Evolutionary conservation across 2,888 invertebrate genomes (phyloP).

Genomic region (Trissoscelio sp.): DNA sequence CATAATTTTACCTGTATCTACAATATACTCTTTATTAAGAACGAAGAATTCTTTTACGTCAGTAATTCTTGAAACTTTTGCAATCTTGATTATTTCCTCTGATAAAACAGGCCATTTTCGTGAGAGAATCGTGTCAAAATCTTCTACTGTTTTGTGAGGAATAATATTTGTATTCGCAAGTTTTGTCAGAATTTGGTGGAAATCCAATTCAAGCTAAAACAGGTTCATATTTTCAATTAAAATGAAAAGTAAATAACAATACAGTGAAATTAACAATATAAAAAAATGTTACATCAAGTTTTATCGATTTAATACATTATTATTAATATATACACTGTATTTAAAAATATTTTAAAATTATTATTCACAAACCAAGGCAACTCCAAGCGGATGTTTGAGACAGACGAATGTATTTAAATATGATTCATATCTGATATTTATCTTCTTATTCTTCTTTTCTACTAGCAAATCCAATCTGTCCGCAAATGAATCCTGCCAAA

Average conservation of each 20-base stretch:
- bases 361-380: constrained; percentile 16
- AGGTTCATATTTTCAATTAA: not conserved
- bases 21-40: not conserved
- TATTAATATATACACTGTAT: constrained; percentile 2
- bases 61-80: constrained; percentile 3
- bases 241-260: not conserved
- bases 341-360: constrained; percentile 9
- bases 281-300: not conserved
- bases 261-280: not conserved
- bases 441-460: constrained; percentile 7
- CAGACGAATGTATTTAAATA: constrained; percentile 23
- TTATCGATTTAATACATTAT: not conserved
- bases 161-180: constrained; percentile 6
- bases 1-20: constrained; percentile 13
- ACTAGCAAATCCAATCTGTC: constrained; percentile 4
- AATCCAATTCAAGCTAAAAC: constrained; percentile 15
- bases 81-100: constrained; percentile 6
- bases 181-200: not conserved
- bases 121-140: constrained; percentile 10
- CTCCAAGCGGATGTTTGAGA: constrained; percentile 10
- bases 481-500: constrained; percentile 24
- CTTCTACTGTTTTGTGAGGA: constrained; percentile 7
- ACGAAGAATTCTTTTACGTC: constrained; percentile 23
- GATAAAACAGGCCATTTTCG: constrained; percentile 10
- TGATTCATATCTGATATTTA: constrained; percentile 1